Conservation (phyloP, 2,888 invertebrate species). For the Drepana falcataria region DNA sequence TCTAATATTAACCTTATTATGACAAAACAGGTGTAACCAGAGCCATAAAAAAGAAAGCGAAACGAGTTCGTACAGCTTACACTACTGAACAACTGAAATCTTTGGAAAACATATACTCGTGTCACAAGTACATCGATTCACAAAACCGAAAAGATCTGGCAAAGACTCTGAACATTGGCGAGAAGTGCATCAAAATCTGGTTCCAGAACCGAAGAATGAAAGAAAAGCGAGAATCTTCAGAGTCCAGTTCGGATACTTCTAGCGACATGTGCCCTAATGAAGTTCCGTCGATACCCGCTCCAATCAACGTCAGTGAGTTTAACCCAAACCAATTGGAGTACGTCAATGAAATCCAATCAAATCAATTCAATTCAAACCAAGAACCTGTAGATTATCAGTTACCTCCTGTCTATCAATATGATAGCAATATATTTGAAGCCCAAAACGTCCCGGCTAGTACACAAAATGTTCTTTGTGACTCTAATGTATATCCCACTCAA, state of each 20-base stretch:
- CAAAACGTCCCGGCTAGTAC: not conserved
- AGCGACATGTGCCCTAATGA: conserved; percentile 19
- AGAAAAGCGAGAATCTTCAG: conserved; percentile 76
- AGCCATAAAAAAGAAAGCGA: conserved; percentile 58
- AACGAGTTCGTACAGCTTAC: conserved; percentile 85
- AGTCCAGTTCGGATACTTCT: conserved; percentile 41
- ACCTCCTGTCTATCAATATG: not conserved
- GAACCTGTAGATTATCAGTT: not conserved
- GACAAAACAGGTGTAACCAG: conserved; percentile 24
- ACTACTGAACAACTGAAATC: conserved; percentile 83
- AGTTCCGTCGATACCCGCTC: conserved; percentile 5
- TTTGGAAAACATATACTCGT: conserved; percentile 70
- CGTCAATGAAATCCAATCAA: too few relatives aligned
- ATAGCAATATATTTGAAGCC: not conserved
- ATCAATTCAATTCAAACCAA: not conserved
- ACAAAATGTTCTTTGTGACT: conserved; percentile 19
- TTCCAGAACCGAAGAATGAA: conserved; percentile 91
- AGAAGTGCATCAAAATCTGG: conserved; percentile 89
- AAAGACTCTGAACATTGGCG: conserved; percentile 78
- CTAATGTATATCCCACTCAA: conserved; percentile 34
- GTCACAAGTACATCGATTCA: conserved; percentile 82
- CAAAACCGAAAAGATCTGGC: conserved; percentile 83
- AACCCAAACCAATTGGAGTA: not conserved
- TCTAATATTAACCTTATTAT: not conserved
- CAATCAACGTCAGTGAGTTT: too few relatives aligned